Percentiles rank a stretch among this genome's conserved stretches.
These are phyloP conservation scores for Megaustenia siamemsis DNA, from an alignment of 2,888 invertebrate species.

Conservation along the genomic window DNA sequence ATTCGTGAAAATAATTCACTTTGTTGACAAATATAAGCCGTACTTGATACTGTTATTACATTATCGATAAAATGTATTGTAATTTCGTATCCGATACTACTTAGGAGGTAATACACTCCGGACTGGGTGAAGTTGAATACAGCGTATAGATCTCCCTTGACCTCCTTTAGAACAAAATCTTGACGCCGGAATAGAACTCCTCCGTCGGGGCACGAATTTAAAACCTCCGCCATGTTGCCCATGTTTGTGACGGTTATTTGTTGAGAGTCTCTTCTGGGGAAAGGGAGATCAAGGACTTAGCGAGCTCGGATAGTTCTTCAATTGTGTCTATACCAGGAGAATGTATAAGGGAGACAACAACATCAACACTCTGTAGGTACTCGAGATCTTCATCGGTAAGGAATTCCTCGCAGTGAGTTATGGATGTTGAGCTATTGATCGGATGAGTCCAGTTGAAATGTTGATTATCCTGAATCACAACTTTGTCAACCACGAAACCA, in stretches of 20 bases:
- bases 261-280: background rate
- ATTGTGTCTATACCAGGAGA: background rate
- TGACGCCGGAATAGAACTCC: background rate
- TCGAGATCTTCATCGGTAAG: background rate
- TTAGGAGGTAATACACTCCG: slow-evolving; percentile 7
- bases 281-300: background rate
- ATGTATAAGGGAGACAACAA: background rate
- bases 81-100: slow-evolving; percentile 15
- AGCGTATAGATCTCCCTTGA: slow-evolving; percentile 20
- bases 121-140: background rate
- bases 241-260: slow-evolving; percentile 2
- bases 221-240: background rate
- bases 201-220: background rate
- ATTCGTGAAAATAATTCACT: background rate
- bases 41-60: background rate
- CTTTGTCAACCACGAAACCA: background rate
- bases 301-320: background rate
- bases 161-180: background rate
- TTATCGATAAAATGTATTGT: background rate
- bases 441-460: background rate
- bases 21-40: slow-evolving; percentile 12
- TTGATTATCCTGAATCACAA: background rate
- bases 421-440: background rate
- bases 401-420: background rate
- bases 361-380: background rate